Evolutionary conservation across 2,888 invertebrate genomes (phyloP).

Genomic region (Acanthosepion esculentum): DNA sequence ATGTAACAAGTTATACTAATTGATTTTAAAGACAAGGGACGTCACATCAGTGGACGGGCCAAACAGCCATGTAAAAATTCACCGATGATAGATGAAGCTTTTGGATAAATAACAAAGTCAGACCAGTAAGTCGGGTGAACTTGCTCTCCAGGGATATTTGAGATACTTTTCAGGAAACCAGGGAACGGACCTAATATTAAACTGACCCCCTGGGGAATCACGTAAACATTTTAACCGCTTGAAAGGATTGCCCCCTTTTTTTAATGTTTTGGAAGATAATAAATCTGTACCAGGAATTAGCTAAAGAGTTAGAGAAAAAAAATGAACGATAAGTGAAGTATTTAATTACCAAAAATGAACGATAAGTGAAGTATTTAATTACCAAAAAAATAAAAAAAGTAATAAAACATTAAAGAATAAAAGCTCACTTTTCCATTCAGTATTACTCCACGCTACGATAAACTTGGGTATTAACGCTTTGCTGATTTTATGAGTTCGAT

Average conservation of each 20-base stretch:
- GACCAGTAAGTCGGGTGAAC: neutral
- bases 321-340: no score
- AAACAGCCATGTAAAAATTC: neutral
- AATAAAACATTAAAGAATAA: no score
- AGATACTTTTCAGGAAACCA: neutral
- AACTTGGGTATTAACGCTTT: no score
- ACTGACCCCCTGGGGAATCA: neutral
- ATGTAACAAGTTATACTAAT: neutral
- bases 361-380: no score
- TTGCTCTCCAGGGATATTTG: neutral
- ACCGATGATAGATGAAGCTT: neutral
- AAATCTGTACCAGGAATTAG: neutral
- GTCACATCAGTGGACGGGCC: neutral
- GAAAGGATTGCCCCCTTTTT: neutral
- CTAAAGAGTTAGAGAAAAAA: no score
- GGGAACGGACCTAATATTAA: neutral
- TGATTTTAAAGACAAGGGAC: conserved; percentile 33
- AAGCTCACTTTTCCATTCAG: no score
- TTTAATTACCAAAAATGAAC: no score
- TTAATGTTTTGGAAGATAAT: neutral
- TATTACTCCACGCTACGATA: no score
- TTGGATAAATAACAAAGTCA: neutral
- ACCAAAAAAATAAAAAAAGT: no score
- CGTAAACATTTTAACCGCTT: neutral
- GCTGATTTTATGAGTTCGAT: no score